Base-by-base conservation (phyloP, 2,113 vertebrate species). In the Toxostoma redivivum region DNA sequence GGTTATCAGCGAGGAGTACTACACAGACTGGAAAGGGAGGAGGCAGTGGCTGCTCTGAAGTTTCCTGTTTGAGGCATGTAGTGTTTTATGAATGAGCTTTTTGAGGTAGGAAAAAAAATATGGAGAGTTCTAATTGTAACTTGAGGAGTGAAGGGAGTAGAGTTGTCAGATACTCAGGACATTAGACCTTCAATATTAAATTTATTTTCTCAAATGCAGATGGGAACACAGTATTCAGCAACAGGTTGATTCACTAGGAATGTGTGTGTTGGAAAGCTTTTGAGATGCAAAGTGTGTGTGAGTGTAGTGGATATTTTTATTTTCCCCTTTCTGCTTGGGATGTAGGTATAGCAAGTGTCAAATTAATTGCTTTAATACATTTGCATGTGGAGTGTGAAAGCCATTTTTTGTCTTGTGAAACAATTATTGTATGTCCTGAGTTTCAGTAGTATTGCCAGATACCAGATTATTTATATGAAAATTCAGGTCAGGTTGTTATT, bases 391-490 rank as follows among this genome's bases (percentile, higher is more conserved):
- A 56, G 69, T 7, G 14, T n/a, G 21, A 42, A 81, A 58, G 14
- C 11, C 6, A 2, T 2, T 38, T 38, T 65, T 42, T 56, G 28
- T n/a, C 65, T 42, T 0, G 1, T 50, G 15, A 53, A 61, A 23
- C 33, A 53, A n/a, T 33, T 70, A 35, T 23, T 60, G 3, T 40
- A 15, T 60, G 4, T 69, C 28, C 42, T 62, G 65, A 84, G 23
- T 25, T 8, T 9, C 24, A 35, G 19, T 30, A 4, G 1, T 72
- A 10, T 56, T 79, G 51, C 11, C 53, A 60, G 44, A 12, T 62
- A 79, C 3, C 27, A 7, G 33, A 16, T 48, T 14, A 35, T 76
- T 69, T 65, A 11, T 35, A 18, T n/a, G n/a, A 73, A 82, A 82
- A 35, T 24, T 22, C 24, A 60, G 25, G 15, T 66, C 12, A 18